Base-by-base conservation (phyloP, 2,113 vertebrate genomes). In the Archilochus colubris region DNA sequence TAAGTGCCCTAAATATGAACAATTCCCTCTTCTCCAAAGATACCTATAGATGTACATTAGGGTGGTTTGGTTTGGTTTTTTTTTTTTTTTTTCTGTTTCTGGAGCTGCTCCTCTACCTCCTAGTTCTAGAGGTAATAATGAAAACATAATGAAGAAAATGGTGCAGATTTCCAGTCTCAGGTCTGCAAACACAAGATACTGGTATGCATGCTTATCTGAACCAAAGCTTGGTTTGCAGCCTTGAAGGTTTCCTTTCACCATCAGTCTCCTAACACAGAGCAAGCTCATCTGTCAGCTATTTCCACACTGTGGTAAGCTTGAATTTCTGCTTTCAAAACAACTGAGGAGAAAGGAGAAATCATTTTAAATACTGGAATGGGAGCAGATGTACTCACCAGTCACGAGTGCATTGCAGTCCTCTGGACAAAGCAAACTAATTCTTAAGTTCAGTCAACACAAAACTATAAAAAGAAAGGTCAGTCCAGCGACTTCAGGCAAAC, bases 271-370 rank as follows among this genome's bases (percentile, higher is more conserved):
- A 76, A 62, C 38, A 54, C 12, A 79, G 54, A 50, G 20, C 46
- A 92, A 80, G 31, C 84, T 72, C 51, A 58, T 19, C 58, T 1
- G 1, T 61, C 33, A 70, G 33, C 40, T 66, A 40, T 46, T 89
- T 92, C 61, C 61, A 68, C 25, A 25, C 9, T 16, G 19, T n/a
- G 40, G 12, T 24, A 53, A 9, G 21, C 70, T 24, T 72, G 64
- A 72, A 86, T 72, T 91, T 84, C 36, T 86, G 31, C 50, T 79
- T 93, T 84, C 44, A 86, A 82, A 88, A 70, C 53, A 84, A 64
- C 4, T 76, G 20, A 11, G n/a, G 25, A 74, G 46, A 70, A 77
- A 74, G 22, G 10, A 88, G 8, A 88, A 77, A 63, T 70, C 51
- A 70, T 82, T 95, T 93, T 78, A 74, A 86, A 64, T 0, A 5